phyloP scores from a whole-genome alignment of 1,140 invertebrate genomes.

The Dendrolimus punctatus region DNA sequence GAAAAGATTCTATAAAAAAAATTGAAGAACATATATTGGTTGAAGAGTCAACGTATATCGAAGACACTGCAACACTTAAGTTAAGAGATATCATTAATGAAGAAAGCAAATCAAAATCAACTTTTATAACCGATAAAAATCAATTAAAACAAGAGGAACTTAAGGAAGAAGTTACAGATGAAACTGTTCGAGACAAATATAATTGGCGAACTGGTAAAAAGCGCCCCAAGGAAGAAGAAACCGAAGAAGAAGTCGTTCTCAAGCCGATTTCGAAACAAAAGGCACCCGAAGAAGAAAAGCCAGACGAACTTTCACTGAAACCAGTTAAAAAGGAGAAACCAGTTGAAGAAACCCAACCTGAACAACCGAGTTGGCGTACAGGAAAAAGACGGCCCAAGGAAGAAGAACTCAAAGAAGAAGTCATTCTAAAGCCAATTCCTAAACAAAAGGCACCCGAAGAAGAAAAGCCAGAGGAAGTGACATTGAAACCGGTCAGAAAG shows the following conservation, averaged over 20 bases:
- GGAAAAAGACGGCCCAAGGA: conserved; percentile 29
- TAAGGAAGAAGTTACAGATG: conserved; percentile 12
- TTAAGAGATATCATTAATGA: conserved; percentile 12
- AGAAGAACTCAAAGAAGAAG: conserved; percentile 42
- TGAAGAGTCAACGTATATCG: conserved; percentile 27
- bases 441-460: conserved; percentile 7
- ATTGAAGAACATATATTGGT: conserved; percentile 37
- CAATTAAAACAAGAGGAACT: conserved; percentile 7
- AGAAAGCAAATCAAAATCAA: conserved; percentile 2
- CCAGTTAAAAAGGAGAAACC: conserved; percentile 11
- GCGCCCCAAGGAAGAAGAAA: conserved; percentile 4
- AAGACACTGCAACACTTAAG: conserved; percentile 34
- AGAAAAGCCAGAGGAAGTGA: conserved; percentile 17
- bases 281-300: conserved; percentile 1
- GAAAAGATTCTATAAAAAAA: conserved; percentile 28
- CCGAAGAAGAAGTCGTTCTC: conserved; percentile 30
- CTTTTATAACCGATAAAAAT: conserved; percentile 17
- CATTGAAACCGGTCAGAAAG: conserved; percentile 55
- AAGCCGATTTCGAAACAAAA: conserved; percentile 31
- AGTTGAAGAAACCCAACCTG: conserved; percentile 8
- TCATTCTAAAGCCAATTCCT: conserved; percentile 38
- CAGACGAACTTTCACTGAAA: not conserved
- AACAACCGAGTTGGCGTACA: conserved; percentile 21
- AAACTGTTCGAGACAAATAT: conserved; percentile 4
- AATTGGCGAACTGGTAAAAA: conserved; percentile 1